Evolutionary conservation across 2,113 vertebrate genomes (phyloP), one percentile per base, ranked within the genome.

Genomic region (Gymnarchus niloticus): DNA sequence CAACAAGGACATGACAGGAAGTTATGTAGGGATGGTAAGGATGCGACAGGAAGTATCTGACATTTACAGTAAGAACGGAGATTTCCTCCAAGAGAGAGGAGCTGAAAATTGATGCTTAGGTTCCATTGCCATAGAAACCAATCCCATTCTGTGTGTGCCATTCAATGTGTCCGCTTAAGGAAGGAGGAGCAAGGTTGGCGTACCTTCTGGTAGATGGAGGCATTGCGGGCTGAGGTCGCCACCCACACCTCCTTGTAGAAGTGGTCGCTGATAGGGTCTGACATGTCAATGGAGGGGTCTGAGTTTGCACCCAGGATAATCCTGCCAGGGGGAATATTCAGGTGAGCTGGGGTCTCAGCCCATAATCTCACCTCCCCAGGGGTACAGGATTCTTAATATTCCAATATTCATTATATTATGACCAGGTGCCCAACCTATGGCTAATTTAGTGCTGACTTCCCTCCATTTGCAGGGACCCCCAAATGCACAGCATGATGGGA

Each of bases 241-340:
- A 98, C 93, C 98, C 98, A 99, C 37, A 99, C 93, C 80, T 99
- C 97, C 91, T 99, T 99, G 92, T 98, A 99, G 94, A 99, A 99
- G 21, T 92, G 95, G 88, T 99, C 97, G 80, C 96, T 97, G 91
- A 99, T 87, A 0, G 98, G 97, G 92, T 99, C 98, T 1, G 95
- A 95, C 86, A 99, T 91, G 19, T 98, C 92, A 0, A 95, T 94
- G 87, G 87, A 95, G 49, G 92, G 86, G 19, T 97, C 96, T 0
- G 87, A 90, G 87, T 95, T 88, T 56, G 93, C 95, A 0, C 98
- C 98, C 10, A 99, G 93, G 85, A 98, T 94, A 57, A 95, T 92
- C 91, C 98, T 99, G 92, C 82, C 87, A 86, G 25, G 77, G 81
- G 2, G 48, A 44, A 57, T 21, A 57, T 44, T 84, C n/a, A 54